Evolutionary conservation across 2,113 vertebrate species (phyloP).

Genomic region (Upupa epops): DNA sequence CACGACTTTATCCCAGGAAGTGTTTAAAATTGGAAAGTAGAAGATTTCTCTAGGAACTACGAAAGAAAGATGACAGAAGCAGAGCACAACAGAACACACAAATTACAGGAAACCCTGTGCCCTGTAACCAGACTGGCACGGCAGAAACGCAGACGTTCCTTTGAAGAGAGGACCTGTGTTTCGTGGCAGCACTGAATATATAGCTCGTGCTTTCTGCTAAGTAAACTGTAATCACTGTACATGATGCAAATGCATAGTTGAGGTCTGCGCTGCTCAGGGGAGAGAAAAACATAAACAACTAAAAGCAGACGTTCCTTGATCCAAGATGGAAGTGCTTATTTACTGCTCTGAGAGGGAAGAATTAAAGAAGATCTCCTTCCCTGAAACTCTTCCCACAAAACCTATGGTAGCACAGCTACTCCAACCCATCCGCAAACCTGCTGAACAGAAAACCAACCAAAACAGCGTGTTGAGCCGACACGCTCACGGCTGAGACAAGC

Average conservation of each 20-base stretch:
- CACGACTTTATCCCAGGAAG: conserved; percentile 10
- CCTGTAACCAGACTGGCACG: conserved; percentile 20
- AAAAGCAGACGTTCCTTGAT: conserved; percentile 40
- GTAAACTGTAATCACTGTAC: conserved; percentile 57
- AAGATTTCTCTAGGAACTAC: background rate
- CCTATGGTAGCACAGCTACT: background rate
- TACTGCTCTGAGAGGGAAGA: conserved; percentile 23
- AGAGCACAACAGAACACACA: background rate
- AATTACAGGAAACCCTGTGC: conserved; percentile 48
- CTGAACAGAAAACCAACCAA: background rate
- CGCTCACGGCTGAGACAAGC: background rate
- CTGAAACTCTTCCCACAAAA: background rate
- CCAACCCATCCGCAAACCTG: background rate
- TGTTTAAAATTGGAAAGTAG: background rate
- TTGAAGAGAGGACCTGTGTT: conserved; percentile 18
- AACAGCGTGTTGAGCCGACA: background rate
- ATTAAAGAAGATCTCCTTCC: conserved; percentile 3
- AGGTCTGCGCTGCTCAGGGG: background rate
- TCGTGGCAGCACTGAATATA: conserved; percentile 60
- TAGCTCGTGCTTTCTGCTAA: conserved; percentile 55
- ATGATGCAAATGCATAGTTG: conserved; percentile 64
- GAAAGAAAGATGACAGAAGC: background rate
- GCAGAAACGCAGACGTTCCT: conserved; percentile 34
- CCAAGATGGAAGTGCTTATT: conserved; percentile 50
- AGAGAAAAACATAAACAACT: conserved; percentile 56